Percentiles rank a stretch among this genome's conserved stretches.
Conservation (phyloP, 2,888 invertebrate species). For the Petrolisthes manimaculis region DNA sequence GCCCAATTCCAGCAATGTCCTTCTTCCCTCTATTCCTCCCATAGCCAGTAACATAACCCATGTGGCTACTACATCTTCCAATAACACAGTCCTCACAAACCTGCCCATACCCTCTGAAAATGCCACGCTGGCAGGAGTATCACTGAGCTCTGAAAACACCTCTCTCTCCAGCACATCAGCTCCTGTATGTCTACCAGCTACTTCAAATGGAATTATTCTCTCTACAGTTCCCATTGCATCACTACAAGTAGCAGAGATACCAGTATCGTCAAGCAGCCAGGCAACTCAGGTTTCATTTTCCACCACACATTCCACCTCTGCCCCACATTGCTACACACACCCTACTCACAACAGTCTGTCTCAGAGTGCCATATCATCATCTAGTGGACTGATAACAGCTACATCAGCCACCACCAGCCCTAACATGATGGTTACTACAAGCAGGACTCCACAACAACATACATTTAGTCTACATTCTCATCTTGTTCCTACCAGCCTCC, state of each 20-base stretch:
- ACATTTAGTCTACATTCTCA: conserved; percentile 28
- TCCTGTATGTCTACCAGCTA: conserved; percentile 26
- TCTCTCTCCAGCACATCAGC: conserved; percentile 25
- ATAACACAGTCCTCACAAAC: conserved; percentile 7
- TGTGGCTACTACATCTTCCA: conserved; percentile 6
- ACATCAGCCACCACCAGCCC: conserved; percentile 12
- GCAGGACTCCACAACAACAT: conserved; percentile 9
- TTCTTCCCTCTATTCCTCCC: background rate
- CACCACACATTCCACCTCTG: conserved; percentile 14
- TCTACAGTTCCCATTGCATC: conserved; percentile 32
- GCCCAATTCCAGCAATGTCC: conserved; percentile 11
- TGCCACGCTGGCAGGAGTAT: conserved; percentile 3
- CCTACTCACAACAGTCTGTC: conserved; percentile 21
- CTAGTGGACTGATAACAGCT: background rate
- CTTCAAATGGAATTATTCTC: conserved; percentile 37
- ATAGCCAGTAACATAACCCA: background rate
- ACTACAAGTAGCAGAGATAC: background rate
- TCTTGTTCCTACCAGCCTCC: conserved; percentile 6
- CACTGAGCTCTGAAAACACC: background rate
- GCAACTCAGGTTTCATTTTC: conserved; percentile 17
- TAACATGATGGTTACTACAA: conserved; percentile 2
- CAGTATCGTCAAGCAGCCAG: conserved; percentile 19
- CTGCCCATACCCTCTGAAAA: background rate
- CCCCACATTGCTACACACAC: conserved; percentile 16
- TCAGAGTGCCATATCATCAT: conserved; percentile 17